A percentile compares a stretch with the other conserved stretches of the same genome.
These are phyloP conservation scores for Jacana jacana DNA, from an alignment of 2,113 vertebrate species.

Conservation along the genomic window DNA sequence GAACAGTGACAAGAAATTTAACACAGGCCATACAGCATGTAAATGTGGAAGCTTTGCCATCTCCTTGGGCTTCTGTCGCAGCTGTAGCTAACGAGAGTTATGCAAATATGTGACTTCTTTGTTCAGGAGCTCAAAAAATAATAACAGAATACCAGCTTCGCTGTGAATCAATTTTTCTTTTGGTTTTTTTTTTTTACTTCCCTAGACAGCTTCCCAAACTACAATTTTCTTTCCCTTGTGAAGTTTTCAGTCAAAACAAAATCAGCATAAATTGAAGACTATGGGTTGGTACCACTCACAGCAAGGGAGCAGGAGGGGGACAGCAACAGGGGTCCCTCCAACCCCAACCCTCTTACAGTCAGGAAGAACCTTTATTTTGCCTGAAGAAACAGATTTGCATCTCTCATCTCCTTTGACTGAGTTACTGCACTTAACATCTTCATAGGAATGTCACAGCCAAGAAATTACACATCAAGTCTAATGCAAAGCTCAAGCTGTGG, in stretches of 20 bases:
- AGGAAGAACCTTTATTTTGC: not conserved
- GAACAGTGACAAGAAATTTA: not conserved
- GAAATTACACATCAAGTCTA: too few species aligned
- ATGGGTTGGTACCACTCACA: rapidly evolving
- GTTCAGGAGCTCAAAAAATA: not conserved
- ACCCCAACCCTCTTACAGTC: rapidly evolving
- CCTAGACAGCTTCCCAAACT: not conserved
- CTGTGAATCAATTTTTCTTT: not conserved
- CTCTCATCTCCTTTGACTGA: not conserved
- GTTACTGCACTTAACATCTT: not conserved
- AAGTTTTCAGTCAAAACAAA: not conserved
- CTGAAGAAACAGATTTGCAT: not conserved
- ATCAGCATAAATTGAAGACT: not conserved
- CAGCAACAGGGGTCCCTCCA: rapidly evolving
- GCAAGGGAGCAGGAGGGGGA: not conserved
- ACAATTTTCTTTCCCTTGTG: not conserved
- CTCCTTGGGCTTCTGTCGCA: not conserved
- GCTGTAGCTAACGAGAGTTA: not conserved
- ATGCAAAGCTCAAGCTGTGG: rapidly evolving
- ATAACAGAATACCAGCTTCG: not conserved
- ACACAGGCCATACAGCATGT: rapidly evolving
- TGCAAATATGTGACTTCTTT: not conserved
- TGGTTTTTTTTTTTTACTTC: rapidly evolving
- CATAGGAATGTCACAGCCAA: rapidly evolving
- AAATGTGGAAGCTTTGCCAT: not conserved